Evolutionary conservation across 2,797 vertebrate genomes (phyloP).

Genomic region (Pampus argenteus): DNA sequence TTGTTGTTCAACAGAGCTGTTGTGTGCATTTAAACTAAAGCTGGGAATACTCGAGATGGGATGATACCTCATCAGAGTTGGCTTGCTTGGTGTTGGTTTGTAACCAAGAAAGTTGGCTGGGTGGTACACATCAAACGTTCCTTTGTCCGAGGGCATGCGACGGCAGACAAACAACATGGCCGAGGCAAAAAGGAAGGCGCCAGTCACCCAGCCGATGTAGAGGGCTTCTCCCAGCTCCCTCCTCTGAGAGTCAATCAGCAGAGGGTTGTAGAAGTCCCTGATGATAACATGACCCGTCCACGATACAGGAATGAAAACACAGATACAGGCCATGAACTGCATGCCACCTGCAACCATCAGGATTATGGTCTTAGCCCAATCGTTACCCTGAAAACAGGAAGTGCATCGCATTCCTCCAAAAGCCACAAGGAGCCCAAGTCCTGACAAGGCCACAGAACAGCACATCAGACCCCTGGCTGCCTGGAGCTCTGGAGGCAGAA

Average conservation of each 20-base stretch:
- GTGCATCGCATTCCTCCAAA: slow-evolving; percentile 85
- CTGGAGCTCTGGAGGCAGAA: slow-evolving; percentile 88
- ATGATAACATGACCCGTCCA: slow-evolving; percentile 91
- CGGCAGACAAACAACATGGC: slow-evolving; percentile 86
- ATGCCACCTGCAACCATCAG: slow-evolving; percentile 84
- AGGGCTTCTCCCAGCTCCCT: slow-evolving; percentile 94
- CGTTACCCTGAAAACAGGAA: slow-evolving; percentile 74
- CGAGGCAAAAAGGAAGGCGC: slow-evolving; percentile 84
- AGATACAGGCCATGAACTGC: slow-evolving; percentile 86
- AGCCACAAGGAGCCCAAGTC: slow-evolving; percentile 85
- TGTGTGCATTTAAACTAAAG: slow-evolving; percentile 19
- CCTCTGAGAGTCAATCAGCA: slow-evolving; percentile 85
- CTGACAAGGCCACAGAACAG: slow-evolving; percentile 82
- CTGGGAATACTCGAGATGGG: slow-evolving; percentile 65
- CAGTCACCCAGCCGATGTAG: slow-evolving; percentile 92
- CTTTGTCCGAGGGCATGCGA: slow-evolving; percentile 63
- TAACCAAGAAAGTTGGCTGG: slow-evolving; percentile 54
- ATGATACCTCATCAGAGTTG: slow-evolving; percentile 58
- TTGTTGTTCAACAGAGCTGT: slow-evolving; percentile 40
- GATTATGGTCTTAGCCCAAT: slow-evolving; percentile 75
- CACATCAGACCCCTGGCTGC: slow-evolving; percentile 92
- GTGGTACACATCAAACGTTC: slow-evolving; percentile 57
- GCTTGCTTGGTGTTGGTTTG: slow-evolving; percentile 24
- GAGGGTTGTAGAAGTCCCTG: slow-evolving; percentile 89
- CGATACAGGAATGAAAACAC: slow-evolving; percentile 90